Evolutionary conservation across 2,797 vertebrate species (phyloP), one percentile per base, ranked within the genome.

Genomic region (Acrossocheilus wenchowensis): DNA sequence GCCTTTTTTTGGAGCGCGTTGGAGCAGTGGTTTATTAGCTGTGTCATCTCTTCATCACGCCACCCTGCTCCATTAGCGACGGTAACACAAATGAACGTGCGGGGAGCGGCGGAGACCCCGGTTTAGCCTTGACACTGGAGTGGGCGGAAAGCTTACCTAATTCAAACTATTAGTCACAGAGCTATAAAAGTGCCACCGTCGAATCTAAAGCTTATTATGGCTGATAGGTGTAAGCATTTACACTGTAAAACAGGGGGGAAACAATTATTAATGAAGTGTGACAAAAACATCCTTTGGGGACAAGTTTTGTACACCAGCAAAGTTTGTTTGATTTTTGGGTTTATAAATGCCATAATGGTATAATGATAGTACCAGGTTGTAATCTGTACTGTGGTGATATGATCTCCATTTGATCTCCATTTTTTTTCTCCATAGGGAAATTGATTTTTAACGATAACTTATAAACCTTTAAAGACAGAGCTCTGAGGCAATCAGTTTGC

Each of bases 1-100:
- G 87, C 81, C 89, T 91, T 88, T 91, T 88, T 88, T 72, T 39
- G 85, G 87, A 89, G 90, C 89, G 87, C 86, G 87, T 93, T 89
- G 89, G 89, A 86, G 84, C 82, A 36, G 89, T 88, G 89, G 90
- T 90, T 93, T 94, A 93, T 95, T 94, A 92, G 92, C 93, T 92
- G 92, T 94, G 92, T 94, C 92, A 92, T 92, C 92, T 93, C 90
- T 91, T 93, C 90, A 94, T 88, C 86, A 87, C 48, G 78, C 87
- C 83, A 77, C 66, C 52, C 48, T 82, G 78, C 69, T 85, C 79
- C 83, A 86, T 86, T 91, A 90, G 84, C 69, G 45, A 23, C 79
- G 52, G 74, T 66, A 43, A 39, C 82, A 83, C 73, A 81, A 84
- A 84, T 60, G 62, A 85, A 45, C 75, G 39, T 12, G 48, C 23